Evolutionary conservation across 1,140 invertebrate genomes (phyloP).

Genomic region (Tetramorium alpestre): DNA sequence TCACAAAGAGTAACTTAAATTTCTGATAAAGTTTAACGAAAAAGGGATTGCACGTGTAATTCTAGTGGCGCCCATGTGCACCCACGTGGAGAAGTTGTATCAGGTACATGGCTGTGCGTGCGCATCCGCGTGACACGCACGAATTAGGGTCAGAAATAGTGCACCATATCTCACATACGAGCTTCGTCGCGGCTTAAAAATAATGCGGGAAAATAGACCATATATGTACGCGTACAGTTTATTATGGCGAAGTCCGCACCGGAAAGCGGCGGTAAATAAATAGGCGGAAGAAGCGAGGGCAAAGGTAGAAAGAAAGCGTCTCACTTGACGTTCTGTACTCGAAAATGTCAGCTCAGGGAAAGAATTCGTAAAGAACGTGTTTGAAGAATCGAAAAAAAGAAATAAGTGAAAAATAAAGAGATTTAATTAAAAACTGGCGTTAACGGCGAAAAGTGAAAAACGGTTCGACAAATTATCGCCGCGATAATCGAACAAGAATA

Average conservation of each 20-base stretch:
- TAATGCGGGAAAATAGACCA: conserved; percentile 44
- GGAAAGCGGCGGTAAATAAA: conserved; percentile 50
- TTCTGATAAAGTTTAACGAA: background rate
- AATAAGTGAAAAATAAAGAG: background rate
- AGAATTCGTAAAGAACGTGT: background rate
- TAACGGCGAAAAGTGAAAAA: background rate
- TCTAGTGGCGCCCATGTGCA: background rate
- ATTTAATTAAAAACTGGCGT: background rate
- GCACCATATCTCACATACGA: background rate
- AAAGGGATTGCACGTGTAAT: background rate
- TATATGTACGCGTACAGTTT: conserved; percentile 38
- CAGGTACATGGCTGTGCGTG: conserved; percentile 5
- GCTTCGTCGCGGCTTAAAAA: conserved; percentile 30
- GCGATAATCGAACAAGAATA: background rate
- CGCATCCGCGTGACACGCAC: conserved; percentile 16
- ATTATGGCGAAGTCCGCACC: conserved; percentile 29
- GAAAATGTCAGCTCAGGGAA: background rate
- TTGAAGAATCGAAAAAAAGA: background rate
- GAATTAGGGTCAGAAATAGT: conserved; percentile 50
- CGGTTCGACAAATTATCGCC: background rate
- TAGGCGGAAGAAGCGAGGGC: conserved; percentile 36
- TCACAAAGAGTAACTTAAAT: background rate
- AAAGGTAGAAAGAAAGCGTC: conserved; percentile 26
- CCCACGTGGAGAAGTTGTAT: conserved; percentile 25
- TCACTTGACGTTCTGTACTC: background rate